Conservation (phyloP, 2,888 invertebrate genomes). For the Malachius bipustulatus region DNA sequence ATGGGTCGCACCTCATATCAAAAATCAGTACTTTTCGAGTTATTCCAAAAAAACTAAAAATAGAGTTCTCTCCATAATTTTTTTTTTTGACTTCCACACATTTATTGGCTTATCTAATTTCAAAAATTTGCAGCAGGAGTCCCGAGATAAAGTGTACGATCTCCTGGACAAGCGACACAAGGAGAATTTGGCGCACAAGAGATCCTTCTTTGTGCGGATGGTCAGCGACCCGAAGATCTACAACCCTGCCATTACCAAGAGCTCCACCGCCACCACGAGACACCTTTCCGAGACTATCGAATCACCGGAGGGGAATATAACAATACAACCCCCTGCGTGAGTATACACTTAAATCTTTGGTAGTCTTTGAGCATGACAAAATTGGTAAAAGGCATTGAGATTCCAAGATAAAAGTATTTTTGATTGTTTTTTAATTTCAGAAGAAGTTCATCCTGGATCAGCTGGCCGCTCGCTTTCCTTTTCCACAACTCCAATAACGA, state of each 20-base stretch:
- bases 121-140: no score
- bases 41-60: no score
- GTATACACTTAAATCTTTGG: no score
- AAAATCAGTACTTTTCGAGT: no score
- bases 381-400: no score
- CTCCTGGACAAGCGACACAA: conserved; percentile 62
- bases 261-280: conserved; percentile 44
- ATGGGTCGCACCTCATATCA: no score
- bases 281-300: conserved; percentile 42
- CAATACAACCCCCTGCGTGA: conserved; percentile 37
- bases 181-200: conserved; percentile 76
- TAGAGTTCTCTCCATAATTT: conserved; percentile 3
- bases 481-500: conserved; percentile 69
- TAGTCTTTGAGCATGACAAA: no score
- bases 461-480: conserved; percentile 83
- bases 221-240: conserved; percentile 95
- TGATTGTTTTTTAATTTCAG: no score
- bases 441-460: conserved; percentile 78
- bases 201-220: conserved; percentile 96
- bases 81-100: no score
- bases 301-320: conserved; percentile 36
- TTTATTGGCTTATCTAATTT: no score
- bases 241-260: conserved; percentile 79
- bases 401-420: no score
- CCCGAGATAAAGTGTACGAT: conserved; percentile 61